Evolutionary conservation across 2,113 vertebrate genomes (phyloP), one percentile per base, ranked within the genome.

Genomic region (Corapipo altera): DNA sequence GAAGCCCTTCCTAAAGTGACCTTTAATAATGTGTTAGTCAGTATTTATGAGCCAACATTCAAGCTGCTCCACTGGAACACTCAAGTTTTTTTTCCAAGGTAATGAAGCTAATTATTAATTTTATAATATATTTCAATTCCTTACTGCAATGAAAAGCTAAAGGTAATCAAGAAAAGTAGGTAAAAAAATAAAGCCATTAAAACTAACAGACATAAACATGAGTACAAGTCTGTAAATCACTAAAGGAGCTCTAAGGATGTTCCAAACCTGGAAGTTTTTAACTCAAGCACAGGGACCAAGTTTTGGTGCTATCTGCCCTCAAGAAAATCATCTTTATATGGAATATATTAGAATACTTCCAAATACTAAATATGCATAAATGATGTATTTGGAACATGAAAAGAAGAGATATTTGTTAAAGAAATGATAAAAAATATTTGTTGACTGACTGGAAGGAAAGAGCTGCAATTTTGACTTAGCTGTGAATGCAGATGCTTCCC

Each of bases 331-430:
- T n/a, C 39, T 86, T 72, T 69, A 43, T 82, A 59, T 85, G 23
- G 85, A 93, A 90, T 89, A 59, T 35, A 95, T 91, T 90, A 87
- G 32, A 96, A 79, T 80, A 84, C 72, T 91, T 79, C 65, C 59
- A 84, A 94, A 91, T 32, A 88, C 27, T 75, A 93, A 93, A 85
- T 73, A 87, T 65, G 61, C 49, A 85, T 82, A 64, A 93, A 46
- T 70, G 94, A 94, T 70, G 11, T 79, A 91, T 89, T 90, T 87
- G 64, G 61, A 94, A 94, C 58, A 91, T 85, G 41, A 95, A 95
- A 94, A 33, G 46, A 82, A 79, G 33, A 81, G 67, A 54, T 82
- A 78, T 96, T 93, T 84, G 74, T n/a, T 71, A 69, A 62, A 93
- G 58, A 88, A 86, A 78, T 57, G 9, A 64, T 74, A 86, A 77